Base-by-base conservation (phyloP, 2,888 invertebrate genomes). In the Gasteruption jaculator region DNA sequence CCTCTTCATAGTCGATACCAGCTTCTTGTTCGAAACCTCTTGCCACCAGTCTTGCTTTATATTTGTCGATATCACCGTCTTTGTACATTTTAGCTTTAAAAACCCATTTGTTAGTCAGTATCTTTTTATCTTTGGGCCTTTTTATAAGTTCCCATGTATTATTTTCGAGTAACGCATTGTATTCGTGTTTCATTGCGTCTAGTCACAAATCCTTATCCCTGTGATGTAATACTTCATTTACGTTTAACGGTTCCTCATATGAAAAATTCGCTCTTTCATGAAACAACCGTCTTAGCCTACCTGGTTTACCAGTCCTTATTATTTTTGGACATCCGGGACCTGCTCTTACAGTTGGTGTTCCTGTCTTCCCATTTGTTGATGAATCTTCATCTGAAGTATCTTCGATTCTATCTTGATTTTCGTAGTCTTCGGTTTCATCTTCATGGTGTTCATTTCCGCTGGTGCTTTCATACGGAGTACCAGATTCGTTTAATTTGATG, bases 21-120 rank as follows among this genome's bases (percentile, higher is more conserved):
- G 22, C 10, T 31, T 7, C 22, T 35, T 50, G 45, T 10, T 46
- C 33, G 26, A 42, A 29, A 8, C 45, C 46, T 12, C 44, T 18
- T 2, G 46, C 50, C 14, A 50, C 46, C 11, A 48, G 16, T 22
- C 43, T 48, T 26, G 45, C 43, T 26, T 38, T 43, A 24, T 27
- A 33, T 30, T 43, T 43, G 4, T 38, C 19, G 25, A 30, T 34
- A 24, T 19, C 8, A 6, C 35, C 38, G 5, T 38, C 5, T 21
- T 41, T 24, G 20, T 41, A 30, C 3, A 11, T 10, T 38, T 47
- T 47, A 11, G 15, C 20, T 10, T 34, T 37, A 22, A 42, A 48
- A 2, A 45, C 39, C 41, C 39, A 42, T 31, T 24, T 38, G 18
- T 39, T 39, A 22, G 27, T 42, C 29, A 39, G 20, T 5, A 38